Evolutionary conservation across 2,888 invertebrate genomes (phyloP), one percentile per base, ranked within the genome.

Genomic region (Rhaphigaster nebulosa): DNA sequence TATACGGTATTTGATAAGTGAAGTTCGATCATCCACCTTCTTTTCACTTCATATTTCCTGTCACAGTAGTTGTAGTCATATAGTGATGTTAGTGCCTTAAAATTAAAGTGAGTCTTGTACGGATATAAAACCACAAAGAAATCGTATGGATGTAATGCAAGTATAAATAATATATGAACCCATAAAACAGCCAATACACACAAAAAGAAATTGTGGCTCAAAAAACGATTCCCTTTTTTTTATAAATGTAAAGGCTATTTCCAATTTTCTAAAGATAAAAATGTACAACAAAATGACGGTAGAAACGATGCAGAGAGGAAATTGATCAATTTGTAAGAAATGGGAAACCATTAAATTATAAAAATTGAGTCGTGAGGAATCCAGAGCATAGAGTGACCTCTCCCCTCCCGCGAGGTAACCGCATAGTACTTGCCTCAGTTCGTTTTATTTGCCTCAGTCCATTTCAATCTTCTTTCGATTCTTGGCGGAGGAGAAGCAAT

Each of bases 401-500:
- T 6, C 26, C 41, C 26, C 26, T 38, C 34, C 18, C 34, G 5
- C 8, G 29, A 18, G 41, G 10, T 10, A 23, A 84, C 84, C 84
- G n/a, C 84, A 84, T 18, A 45, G 50, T 76, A 10, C 70, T 38
- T 5, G 6, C 38, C n/a, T n/a, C 45, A 6, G n/a, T 26, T 45
- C 45, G 15, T 84, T 84, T 84, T 84, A 84, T 84, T 84, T 50
- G 34, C 84, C 45, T 18, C 45, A 84, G 84, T 50, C 84, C 84
- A 84, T 50, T 84, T 84, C 84, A 84, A 84, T 84, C 84, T 50
- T n/a, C 84, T 45, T 84, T 84, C 45, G 45, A 50, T 84, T 84
- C 84, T 23, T 1, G 34, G 8, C 15, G 2, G 26, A 45, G 45
- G 84, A n/a, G 45, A 50, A 84, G 84, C 84, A 84, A 84, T 84